Percentiles rank a stretch among this genome's conserved stretches.
These are phyloP conservation scores for Phylloscopus whistleri DNA, from an alignment of 2,113 vertebrate species.

Conservation along the genomic window DNA sequence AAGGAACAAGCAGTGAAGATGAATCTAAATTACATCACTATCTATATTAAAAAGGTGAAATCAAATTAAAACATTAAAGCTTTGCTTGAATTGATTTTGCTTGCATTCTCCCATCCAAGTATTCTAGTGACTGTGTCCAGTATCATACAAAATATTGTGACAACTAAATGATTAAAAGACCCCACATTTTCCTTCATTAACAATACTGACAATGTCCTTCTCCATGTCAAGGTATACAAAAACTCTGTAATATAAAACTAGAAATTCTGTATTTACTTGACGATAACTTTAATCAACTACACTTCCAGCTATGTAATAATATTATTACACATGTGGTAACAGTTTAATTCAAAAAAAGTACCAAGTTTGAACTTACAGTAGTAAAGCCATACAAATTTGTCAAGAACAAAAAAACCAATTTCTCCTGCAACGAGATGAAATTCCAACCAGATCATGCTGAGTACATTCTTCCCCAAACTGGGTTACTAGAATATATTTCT, in stretches of 20 bases:
- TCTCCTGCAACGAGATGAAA: background rate
- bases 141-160: background rate
- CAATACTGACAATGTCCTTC: background rate
- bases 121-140: background rate
- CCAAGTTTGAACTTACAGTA: background rate
- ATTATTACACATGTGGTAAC: background rate
- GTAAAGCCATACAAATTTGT: background rate
- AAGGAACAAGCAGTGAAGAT: background rate
- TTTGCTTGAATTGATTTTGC: background rate
- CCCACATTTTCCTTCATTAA: background rate
- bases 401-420: background rate
- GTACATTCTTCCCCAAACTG: fast-evolving
- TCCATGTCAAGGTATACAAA: background rate
- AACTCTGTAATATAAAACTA: background rate
- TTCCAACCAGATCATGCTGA: background rate
- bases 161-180: background rate
- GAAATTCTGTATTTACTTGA: background rate
- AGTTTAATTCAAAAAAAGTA: background rate
- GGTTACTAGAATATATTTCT: background rate
- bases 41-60: background rate
- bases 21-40: background rate
- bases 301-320: background rate
- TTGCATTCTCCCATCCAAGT: background rate
- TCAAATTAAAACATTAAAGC: background rate
- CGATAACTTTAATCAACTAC: background rate